phyloP scores from a whole-genome alignment of 1,140 invertebrate species.

The Calliphora vicina region DNA sequence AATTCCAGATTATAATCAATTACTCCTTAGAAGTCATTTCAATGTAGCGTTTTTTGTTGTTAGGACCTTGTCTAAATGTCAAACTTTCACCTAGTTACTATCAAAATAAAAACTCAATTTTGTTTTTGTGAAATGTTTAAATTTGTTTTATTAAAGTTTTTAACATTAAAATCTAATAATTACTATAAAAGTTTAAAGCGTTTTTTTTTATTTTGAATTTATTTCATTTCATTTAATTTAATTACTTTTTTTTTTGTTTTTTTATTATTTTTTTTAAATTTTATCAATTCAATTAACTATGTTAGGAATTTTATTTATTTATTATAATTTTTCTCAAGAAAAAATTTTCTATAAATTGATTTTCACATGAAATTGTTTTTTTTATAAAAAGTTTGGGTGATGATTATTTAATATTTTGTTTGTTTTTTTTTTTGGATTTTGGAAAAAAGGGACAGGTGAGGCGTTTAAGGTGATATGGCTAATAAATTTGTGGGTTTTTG shows the following conservation, averaged over 20 bases:
- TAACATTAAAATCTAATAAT: conserved; percentile 35
- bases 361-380: conserved; percentile 7
- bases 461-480: conserved; percentile 18
- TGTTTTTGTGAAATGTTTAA: not conserved
- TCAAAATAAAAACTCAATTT: not conserved
- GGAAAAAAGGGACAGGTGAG: conserved; percentile 9
- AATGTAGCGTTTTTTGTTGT: no score
- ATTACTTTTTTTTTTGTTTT: not conserved
- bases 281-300: conserved; percentile 30
- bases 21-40: no score
- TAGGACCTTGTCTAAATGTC: no score
- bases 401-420: not conserved
- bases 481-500: not conserved
- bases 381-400: conserved; percentile 14
- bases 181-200: conserved; percentile 37
- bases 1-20: no score
- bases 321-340: not conserved
- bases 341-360: not conserved
- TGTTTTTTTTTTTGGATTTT: not conserved
- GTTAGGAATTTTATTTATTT: conserved; percentile 30
- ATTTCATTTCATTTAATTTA: conserved; percentile 22
- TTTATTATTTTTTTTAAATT: not conserved
- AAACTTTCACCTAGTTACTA: no score
- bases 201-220: conserved; percentile 23
- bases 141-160: conserved; percentile 8